phyloP scores from a whole-genome alignment of 2,113 vertebrate species.

The Tyrannus savana region DNA sequence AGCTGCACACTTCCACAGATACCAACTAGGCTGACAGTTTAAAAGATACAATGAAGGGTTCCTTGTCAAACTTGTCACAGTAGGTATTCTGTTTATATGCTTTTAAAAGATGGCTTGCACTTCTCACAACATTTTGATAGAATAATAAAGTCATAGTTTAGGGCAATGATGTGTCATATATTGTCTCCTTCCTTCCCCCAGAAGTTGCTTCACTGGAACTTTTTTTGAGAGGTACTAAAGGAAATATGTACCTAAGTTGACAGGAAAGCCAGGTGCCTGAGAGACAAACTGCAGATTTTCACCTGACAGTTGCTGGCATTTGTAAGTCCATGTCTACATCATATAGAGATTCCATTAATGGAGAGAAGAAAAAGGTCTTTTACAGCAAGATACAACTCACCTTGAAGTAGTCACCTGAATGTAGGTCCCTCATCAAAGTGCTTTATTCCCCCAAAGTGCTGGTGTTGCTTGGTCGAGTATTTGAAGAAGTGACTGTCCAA shows the following conservation, averaged over 20 bases:
- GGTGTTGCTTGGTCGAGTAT: not conserved
- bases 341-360: not conserved
- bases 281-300: not conserved
- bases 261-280: not conserved
- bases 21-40: not conserved
- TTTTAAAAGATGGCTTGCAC: not conserved
- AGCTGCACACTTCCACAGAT: not conserved
- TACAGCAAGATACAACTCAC: not conserved
- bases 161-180: not conserved
- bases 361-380: not conserved
- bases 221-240: not conserved
- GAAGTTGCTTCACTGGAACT: not conserved
- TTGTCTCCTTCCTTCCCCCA: rapidly evolving
- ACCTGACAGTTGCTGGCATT: not conserved
- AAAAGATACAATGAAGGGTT: not conserved
- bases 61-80: not conserved
- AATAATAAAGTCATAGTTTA: not conserved
- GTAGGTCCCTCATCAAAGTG: not conserved
- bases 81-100: not conserved
- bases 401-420: not conserved
- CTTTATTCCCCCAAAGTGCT: not conserved
- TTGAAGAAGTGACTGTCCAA: not conserved
- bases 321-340: not conserved
- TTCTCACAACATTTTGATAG: not conserved
- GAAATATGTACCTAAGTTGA: not conserved